Percentiles rank a stretch among this genome's conserved stretches.
These are phyloP conservation scores for Portunus trituberculatus DNA, from an alignment of 1,140 invertebrate genomes.

Conservation along the genomic window DNA sequence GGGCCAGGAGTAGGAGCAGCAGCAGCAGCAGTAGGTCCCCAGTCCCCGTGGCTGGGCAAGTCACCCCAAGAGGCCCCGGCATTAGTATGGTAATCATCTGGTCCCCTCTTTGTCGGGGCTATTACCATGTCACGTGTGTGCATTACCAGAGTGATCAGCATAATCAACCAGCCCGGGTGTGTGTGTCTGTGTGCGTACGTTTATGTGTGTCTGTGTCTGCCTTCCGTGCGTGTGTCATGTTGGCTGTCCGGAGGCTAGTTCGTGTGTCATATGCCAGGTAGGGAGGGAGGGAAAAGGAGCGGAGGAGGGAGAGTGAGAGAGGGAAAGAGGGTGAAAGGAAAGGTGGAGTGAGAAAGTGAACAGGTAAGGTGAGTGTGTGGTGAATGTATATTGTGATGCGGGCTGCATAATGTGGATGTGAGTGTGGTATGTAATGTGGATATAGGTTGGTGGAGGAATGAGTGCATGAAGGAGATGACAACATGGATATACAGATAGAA, in stretches of 20 bases:
- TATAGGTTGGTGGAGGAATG: too few species aligned
- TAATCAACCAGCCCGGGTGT: constrained; percentile 53
- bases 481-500: neutral
- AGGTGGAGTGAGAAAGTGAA: neutral
- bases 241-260: too few species aligned
- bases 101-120: constrained; percentile 67
- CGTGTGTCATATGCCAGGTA: neutral
- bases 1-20: neutral
- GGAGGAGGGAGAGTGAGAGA: neutral
- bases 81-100: constrained; percentile 71
- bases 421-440: too few species aligned
- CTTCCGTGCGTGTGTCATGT: constrained; percentile 1
- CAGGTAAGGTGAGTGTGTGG: too few species aligned
- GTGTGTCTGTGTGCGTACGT: neutral
- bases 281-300: too few species aligned
- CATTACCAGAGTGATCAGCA: constrained; percentile 68
- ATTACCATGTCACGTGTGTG: constrained; percentile 70
- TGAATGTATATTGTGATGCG: too few species aligned
- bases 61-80: constrained; percentile 21
- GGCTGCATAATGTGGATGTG: too few species aligned
- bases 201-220: neutral
- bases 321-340: neutral
- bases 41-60: neutral
- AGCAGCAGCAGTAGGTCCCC: neutral
- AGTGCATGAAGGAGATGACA: neutral